Conservation (phyloP, 2,797 vertebrate species). For the Okamejei kenojei region DNA sequence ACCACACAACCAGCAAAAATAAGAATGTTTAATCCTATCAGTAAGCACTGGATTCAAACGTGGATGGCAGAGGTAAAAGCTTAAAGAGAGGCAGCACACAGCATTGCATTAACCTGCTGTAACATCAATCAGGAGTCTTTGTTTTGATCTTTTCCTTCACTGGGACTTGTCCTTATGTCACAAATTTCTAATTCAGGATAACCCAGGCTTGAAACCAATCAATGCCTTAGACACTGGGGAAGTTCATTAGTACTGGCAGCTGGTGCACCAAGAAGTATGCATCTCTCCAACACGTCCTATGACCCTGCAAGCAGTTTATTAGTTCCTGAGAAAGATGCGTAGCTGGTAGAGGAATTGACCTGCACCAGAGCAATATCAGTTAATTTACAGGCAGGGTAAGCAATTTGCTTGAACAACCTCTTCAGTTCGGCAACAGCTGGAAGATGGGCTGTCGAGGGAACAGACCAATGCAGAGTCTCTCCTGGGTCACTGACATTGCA, state of each 20-base stretch:
- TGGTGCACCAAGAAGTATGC: not conserved
- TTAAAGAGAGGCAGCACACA: not conserved
- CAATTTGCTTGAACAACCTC: not conserved
- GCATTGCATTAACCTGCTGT: not conserved
- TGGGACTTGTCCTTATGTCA: not conserved
- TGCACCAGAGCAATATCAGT: no score
- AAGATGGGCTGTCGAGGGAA: not conserved
- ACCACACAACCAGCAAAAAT: not conserved
- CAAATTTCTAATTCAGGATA: not conserved
- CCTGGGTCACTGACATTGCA: no score
- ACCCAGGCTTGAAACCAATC: slow-evolving; percentile 3
- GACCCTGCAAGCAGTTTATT: not conserved
- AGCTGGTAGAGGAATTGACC: not conserved
- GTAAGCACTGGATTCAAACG: not conserved
- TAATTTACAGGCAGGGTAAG: not conserved
- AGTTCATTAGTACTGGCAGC: not conserved
- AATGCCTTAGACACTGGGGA: no score
- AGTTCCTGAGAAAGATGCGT: not conserved
- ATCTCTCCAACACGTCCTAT: not conserved
- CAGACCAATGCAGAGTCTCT: not conserved
- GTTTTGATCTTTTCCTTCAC: not conserved
- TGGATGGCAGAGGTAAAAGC: not conserved
- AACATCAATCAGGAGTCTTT: not conserved
- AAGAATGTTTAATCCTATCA: not conserved
- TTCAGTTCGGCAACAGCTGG: not conserved